These are phyloP conservation scores for Lindbergichthys nudifrons DNA, from an alignment of 2,797 vertebrate species.

Conservation along the genomic window DNA sequence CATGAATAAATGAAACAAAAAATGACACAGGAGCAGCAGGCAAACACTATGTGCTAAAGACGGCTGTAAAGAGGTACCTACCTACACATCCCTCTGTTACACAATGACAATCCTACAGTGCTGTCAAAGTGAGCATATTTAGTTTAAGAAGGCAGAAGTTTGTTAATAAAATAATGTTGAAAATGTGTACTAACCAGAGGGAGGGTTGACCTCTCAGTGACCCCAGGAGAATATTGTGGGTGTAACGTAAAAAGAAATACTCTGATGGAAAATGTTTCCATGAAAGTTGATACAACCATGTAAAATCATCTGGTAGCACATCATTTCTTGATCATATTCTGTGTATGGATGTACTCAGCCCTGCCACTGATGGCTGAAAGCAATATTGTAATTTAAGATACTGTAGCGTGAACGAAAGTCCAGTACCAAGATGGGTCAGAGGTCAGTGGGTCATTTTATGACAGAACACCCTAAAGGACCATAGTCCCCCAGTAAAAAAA, in stretches of 20 bases:
- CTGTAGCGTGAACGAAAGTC: slow-evolving; percentile 4
- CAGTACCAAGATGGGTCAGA: background rate
- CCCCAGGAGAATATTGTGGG: background rate
- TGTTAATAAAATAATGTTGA: slow-evolving; percentile 33
- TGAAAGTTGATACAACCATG: slow-evolving; percentile 21
- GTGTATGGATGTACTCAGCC: background rate
- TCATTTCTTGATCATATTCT: slow-evolving; percentile 2
- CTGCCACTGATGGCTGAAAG: slow-evolving; percentile 25
- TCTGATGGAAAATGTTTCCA: slow-evolving; percentile 24
- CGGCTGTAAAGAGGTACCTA: background rate
- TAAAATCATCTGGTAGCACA: slow-evolving; percentile 25
- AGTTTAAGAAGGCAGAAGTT: slow-evolving; percentile 13
- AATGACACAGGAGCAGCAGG: background rate
- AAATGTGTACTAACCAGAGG: slow-evolving; percentile 17
- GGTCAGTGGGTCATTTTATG: background rate
- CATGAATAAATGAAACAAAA: background rate
- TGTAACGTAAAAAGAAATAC: slow-evolving; percentile 26
- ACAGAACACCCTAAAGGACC: background rate
- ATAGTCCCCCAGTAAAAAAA: too few species aligned
- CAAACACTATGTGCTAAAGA: slow-evolving; percentile 2
- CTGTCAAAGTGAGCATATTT: background rate
- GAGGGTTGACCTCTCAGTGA: slow-evolving; percentile 23
- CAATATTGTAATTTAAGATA: slow-evolving; percentile 23
- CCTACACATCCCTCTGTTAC: background rate
- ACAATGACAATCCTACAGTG: background rate